A percentile compares a stretch with the other conserved stretches of the same genome.
Evolutionary conservation across 2,113 vertebrate species (phyloP).

Genomic region (Cavia porcellus): DNA sequence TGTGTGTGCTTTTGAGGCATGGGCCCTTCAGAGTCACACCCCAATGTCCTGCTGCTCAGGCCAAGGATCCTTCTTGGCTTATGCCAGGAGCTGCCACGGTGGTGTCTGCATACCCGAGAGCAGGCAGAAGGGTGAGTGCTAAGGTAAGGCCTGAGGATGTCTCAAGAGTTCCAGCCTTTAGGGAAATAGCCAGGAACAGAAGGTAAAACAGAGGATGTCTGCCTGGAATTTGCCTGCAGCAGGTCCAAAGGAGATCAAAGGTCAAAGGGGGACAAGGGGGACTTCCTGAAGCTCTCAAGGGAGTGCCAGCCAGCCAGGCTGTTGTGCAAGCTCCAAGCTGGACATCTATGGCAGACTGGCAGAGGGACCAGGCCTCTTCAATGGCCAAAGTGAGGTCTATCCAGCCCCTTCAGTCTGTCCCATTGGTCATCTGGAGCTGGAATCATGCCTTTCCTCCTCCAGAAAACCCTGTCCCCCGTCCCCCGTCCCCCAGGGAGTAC

Average conservation of each 20-base stretch:
- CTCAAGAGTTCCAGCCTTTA: slow-evolving; percentile 22
- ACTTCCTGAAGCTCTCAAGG: slow-evolving; percentile 80
- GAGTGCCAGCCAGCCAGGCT: slow-evolving; percentile 72
- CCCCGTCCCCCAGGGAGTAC: background rate
- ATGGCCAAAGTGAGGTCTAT: background rate
- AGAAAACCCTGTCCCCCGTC: slow-evolving; percentile 7
- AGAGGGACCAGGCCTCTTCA: background rate
- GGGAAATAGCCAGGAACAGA: slow-evolving; percentile 60
- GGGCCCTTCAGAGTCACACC: background rate
- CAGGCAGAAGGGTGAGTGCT: background rate
- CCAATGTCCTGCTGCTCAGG: background rate
- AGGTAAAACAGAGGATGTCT: slow-evolving; percentile 65
- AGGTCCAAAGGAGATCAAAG: slow-evolving; percentile 60
- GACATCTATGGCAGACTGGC: slow-evolving; percentile 49
- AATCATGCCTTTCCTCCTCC: background rate
- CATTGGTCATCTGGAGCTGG: background rate
- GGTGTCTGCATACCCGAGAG: background rate
- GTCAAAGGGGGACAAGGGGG: slow-evolving; percentile 72
- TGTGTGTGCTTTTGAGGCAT: background rate
- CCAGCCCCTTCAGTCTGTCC: background rate
- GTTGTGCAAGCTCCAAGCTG: slow-evolving; percentile 75
- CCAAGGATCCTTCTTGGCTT: background rate
- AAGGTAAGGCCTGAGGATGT: background rate
- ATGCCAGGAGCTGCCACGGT: background rate
- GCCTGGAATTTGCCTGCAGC: slow-evolving; percentile 62